phyloP scores from a whole-genome alignment of 2,797 vertebrate genomes.

The Lepus townsendii region DNA sequence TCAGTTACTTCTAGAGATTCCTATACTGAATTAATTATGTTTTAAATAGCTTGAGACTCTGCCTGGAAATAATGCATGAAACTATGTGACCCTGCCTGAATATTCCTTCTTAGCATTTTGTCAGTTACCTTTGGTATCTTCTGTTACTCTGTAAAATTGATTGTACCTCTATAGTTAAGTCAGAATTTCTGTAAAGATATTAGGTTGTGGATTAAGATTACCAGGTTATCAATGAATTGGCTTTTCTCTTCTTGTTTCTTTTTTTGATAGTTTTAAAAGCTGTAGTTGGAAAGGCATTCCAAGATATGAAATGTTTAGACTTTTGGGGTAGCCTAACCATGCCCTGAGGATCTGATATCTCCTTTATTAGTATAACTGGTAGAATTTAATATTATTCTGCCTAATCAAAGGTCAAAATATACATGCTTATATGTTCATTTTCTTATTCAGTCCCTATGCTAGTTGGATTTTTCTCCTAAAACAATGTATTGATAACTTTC shows the following conservation, averaged over 20 bases:
- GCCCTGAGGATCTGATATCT: neutral
- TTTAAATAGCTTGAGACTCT: constrained; percentile 59
- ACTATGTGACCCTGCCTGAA: constrained; percentile 34
- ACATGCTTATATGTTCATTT: constrained; percentile 13
- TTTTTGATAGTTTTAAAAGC: neutral
- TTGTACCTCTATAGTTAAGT: constrained; percentile 16
- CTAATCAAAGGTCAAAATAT: constrained; percentile 36
- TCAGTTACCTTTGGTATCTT: constrained; percentile 70
- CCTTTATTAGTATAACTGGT: neutral
- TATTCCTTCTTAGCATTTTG: constrained; percentile 61
- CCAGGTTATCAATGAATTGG: neutral
- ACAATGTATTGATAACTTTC: neutral
- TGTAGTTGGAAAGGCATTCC: neutral
- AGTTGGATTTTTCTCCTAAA: neutral
- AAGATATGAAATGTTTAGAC: neutral
- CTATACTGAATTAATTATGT: constrained; percentile 61
- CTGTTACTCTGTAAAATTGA: neutral
- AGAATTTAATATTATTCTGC: constrained; percentile 51
- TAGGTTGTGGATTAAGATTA: constrained; percentile 31
- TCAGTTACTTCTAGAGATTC: constrained; percentile 63
- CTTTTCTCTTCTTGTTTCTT: neutral
- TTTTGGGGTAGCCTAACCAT: constrained; percentile 11
- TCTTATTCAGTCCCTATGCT: neutral
- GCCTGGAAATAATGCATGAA: constrained; percentile 61
- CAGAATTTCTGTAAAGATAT: neutral